A percentile compares a stretch with the other conserved stretches of the same genome.
These are phyloP conservation scores for Diplodus puntazzo DNA, from an alignment of 2,797 vertebrate species.

Conservation along the genomic window DNA sequence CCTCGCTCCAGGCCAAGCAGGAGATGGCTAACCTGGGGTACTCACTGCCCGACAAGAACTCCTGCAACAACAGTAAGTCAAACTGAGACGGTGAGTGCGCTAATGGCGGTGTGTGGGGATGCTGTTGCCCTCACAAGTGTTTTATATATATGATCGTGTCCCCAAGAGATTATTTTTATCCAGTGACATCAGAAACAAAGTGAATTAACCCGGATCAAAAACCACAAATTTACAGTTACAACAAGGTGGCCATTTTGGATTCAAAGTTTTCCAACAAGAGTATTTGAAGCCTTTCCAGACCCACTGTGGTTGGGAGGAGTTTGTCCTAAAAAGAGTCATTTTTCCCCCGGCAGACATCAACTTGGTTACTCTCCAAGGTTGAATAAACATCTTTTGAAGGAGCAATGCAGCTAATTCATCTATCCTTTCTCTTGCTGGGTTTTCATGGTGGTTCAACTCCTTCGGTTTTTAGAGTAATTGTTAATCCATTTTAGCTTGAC, in stretches of 20 bases:
- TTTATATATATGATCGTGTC: conserved; percentile 10
- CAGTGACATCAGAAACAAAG: conserved; percentile 26
- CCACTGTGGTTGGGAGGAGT: conserved; percentile 36
- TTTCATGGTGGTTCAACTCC: conserved; percentile 41
- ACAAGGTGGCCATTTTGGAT: conserved; percentile 37
- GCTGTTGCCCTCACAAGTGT: background rate
- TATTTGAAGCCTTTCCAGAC: conserved; percentile 37
- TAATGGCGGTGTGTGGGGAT: background rate
- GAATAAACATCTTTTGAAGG: conserved; percentile 69
- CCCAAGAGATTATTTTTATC: conserved; percentile 21
- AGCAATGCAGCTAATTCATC: conserved; percentile 48
- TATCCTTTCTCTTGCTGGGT: conserved; percentile 58
- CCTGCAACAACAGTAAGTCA: conserved; percentile 97
- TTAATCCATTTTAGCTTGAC: conserved; percentile 59
- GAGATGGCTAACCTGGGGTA: conserved; percentile 96
- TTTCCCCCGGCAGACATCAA: conserved; percentile 52
- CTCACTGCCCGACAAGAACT: conserved; percentile 96
- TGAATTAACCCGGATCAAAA: conserved; percentile 21
- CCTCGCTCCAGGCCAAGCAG: conserved; percentile 95
- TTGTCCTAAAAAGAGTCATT: conserved; percentile 43
- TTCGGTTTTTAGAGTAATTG: conserved; percentile 52
- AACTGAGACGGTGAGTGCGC: background rate
- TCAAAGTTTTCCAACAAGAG: conserved; percentile 50
- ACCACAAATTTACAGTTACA: conserved; percentile 30
- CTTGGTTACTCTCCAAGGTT: conserved; percentile 63